Percentiles rank a stretch among this genome's conserved stretches.
Conservation (phyloP, 2,888 invertebrate genomes). For the Lycocerus yunnanus region DNA sequence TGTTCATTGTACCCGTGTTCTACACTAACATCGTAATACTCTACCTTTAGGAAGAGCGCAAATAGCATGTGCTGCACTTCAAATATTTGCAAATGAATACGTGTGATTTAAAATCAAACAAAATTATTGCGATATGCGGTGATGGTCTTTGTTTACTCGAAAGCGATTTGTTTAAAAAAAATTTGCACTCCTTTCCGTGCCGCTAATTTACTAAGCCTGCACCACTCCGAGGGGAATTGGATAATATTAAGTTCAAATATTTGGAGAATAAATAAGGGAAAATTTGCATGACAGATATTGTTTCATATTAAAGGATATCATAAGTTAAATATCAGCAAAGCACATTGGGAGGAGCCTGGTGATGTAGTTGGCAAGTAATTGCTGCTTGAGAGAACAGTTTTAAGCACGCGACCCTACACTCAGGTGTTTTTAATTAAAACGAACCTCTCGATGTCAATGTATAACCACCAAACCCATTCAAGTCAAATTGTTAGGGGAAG, state of each 20-base stretch:
- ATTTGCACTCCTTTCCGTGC: background rate
- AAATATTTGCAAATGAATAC: slow-evolving; percentile 26
- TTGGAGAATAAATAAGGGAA: slow-evolving; percentile 2
- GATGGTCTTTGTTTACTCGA: background rate
- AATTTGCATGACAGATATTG: slow-evolving; percentile 16
- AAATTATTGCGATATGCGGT: slow-evolving; percentile 4
- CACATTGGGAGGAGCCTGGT: slow-evolving; percentile 16
- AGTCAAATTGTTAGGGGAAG: slow-evolving; percentile 21
- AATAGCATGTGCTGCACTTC: slow-evolving; percentile 18
- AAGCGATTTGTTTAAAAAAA: background rate
- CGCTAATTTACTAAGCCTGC: background rate
- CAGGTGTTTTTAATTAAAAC: slow-evolving; percentile 37
- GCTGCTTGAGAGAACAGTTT: slow-evolving; percentile 30
- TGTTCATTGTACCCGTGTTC: slow-evolving; percentile 34
- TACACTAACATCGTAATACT: slow-evolving; percentile 31
- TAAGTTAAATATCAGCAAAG: slow-evolving; percentile 22
- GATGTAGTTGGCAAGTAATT: slow-evolving; percentile 21
- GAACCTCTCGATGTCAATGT: slow-evolving; percentile 33
- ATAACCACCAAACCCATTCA: slow-evolving; percentile 24
- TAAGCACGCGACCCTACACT: slow-evolving; percentile 32
- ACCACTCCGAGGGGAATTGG: background rate
- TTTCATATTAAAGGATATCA: slow-evolving; percentile 16
- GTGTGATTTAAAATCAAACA: slow-evolving; percentile 23
- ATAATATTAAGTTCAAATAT: background rate
- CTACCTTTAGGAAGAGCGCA: slow-evolving; percentile 12